A percentile compares a stretch with the other conserved stretches of the same genome.
phyloP scores from a whole-genome alignment of 2,797 vertebrate species.

The Lepus townsendii region DNA sequence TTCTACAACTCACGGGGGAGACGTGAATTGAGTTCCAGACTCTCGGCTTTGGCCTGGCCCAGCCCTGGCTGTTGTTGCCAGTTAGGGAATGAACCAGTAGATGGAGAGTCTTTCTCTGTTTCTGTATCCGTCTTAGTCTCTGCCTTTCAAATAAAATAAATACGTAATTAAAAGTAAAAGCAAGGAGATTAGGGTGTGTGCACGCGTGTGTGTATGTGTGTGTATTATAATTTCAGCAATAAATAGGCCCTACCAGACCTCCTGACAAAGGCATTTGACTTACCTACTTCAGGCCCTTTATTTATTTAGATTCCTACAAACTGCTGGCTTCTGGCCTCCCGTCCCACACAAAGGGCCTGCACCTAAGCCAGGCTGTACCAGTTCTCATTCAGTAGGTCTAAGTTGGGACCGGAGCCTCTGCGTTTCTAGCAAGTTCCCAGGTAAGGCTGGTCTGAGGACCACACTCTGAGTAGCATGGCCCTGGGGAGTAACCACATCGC shows the following conservation, averaged over 20 bases:
- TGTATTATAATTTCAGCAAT: neutral
- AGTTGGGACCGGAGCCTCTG: neutral
- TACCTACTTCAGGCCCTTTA: neutral
- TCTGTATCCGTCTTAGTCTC: no score
- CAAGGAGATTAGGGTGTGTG: neutral
- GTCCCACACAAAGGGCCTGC: neutral
- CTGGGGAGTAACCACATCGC: neutral
- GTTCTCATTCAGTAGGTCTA: neutral
- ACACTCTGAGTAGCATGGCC: neutral
- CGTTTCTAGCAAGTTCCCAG: neutral
- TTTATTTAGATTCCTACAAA: slow-evolving; percentile 11
- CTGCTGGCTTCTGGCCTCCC: slow-evolving; percentile 50
- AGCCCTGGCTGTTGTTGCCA: no score
- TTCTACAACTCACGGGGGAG: no score
- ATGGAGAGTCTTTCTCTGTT: no score
- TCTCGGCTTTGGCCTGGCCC: no score
- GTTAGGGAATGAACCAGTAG: no score
- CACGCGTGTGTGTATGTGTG: no score
- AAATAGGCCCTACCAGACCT: neutral
- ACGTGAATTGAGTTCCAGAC: no score
- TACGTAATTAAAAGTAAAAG: no score
- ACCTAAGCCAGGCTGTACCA: neutral
- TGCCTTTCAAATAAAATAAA: no score
- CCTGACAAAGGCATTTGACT: neutral
- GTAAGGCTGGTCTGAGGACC: neutral